Percentiles rank a stretch among this genome's conserved stretches.
phyloP scores from a whole-genome alignment of 2,888 invertebrate species.

The Torymus tubicola region DNA sequence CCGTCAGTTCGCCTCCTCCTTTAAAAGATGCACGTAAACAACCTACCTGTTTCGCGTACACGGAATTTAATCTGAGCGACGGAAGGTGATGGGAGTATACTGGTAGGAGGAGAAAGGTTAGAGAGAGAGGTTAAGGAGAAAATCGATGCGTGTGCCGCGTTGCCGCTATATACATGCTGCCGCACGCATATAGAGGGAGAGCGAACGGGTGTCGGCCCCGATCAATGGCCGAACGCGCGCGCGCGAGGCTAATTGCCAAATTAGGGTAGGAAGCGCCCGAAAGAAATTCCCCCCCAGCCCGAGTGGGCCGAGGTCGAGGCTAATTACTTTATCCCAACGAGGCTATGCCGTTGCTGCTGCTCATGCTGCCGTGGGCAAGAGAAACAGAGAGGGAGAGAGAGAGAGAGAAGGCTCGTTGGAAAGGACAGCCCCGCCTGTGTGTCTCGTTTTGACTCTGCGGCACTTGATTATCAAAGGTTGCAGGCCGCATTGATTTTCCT shows the following conservation, averaged over 20 bases:
- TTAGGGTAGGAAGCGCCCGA: conserved; percentile 64
- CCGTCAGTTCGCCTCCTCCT: background rate
- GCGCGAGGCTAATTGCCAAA: conserved; percentile 70
- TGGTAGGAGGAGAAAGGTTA: conserved; percentile 30
- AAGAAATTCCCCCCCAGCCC: conserved; percentile 58
- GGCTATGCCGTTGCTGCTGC: conserved; percentile 17
- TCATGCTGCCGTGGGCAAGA: no score
- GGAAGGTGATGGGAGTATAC: background rate
- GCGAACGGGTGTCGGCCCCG: conserved; percentile 61
- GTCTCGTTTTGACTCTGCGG: background rate
- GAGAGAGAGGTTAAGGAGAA: conserved; percentile 28
- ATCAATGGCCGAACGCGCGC: conserved; percentile 61
- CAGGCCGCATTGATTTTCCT: background rate
- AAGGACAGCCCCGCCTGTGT: background rate
- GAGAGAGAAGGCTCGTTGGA: background rate
- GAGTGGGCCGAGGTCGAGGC: conserved; percentile 62
- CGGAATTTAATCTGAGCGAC: conserved; percentile 59
- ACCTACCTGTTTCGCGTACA: conserved; percentile 31
- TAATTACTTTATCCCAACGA: conserved; percentile 70
- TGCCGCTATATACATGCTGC: conserved; percentile 6
- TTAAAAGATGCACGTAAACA: conserved; percentile 54
- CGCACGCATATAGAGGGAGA: conserved; percentile 12
- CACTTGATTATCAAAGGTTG: conserved; percentile 21
- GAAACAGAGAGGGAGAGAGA: background rate
- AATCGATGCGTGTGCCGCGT: conserved; percentile 30